Evolutionary conservation across 2,888 invertebrate genomes (phyloP).

Genomic region (Argynnis bischoffii): DNA sequence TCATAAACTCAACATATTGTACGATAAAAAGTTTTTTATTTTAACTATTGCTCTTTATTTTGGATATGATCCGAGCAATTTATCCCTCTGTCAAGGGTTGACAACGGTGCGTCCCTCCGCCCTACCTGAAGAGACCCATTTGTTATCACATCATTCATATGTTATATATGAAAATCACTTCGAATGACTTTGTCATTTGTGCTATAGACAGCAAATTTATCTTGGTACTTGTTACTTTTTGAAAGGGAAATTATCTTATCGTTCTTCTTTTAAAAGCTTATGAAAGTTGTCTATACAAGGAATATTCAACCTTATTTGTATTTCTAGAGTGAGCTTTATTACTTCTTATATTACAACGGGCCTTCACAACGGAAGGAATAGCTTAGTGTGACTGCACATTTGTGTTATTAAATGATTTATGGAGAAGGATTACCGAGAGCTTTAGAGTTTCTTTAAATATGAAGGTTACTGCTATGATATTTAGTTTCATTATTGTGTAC

Average conservation of each 20-base stretch:
- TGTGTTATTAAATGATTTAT: slow-evolving; percentile 83
- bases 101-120: slow-evolving; percentile 75
- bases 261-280: slow-evolving; percentile 28
- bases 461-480: slow-evolving; percentile 49
- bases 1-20: neutral
- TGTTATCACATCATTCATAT: slow-evolving; percentile 47
- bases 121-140: slow-evolving; percentile 65
- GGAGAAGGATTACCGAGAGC: slow-evolving; percentile 71
- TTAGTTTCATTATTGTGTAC: slow-evolving; percentile 56
- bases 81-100: slow-evolving; percentile 78
- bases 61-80: slow-evolving; percentile 74
- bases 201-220: slow-evolving; percentile 46
- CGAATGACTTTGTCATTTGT: slow-evolving; percentile 45
- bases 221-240: slow-evolving; percentile 56
- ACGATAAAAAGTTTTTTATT: slow-evolving; percentile 4
- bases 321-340: slow-evolving; percentile 20
- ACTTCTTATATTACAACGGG: slow-evolving; percentile 13
- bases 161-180: slow-evolving; percentile 46
- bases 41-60: slow-evolving; percentile 48
- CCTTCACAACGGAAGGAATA: slow-evolving; percentile 70
- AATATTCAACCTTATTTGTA: slow-evolving; percentile 23
- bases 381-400: slow-evolving; percentile 80
- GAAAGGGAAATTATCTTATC: slow-evolving; percentile 40
- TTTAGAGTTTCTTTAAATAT: slow-evolving; percentile 55
- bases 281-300: slow-evolving; percentile 5